Evolutionary conservation across 2,797 vertebrate species (phyloP).

Genomic region (Phoebastria nigripes): DNA sequence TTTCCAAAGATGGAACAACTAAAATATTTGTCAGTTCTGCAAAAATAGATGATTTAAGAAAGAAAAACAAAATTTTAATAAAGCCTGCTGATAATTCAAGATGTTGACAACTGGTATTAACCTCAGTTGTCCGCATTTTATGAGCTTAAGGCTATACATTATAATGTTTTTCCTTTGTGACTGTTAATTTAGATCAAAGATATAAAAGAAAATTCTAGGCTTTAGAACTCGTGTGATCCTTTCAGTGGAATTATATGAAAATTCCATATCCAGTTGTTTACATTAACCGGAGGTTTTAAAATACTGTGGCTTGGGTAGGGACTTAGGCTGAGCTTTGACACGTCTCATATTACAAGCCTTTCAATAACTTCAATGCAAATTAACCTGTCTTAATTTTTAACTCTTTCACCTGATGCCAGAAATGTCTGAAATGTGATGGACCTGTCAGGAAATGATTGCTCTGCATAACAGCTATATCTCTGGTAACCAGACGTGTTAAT

Average conservation of each 20-base stretch:
- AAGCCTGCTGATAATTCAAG: background rate
- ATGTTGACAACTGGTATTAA: background rate
- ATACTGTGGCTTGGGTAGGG: background rate
- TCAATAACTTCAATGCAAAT: background rate
- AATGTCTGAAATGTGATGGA: constrained; percentile 72
- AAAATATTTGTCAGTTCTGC: background rate
- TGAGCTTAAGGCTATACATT: background rate
- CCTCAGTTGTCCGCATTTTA: background rate
- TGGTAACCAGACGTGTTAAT: constrained; percentile 19
- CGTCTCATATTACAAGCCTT: background rate
- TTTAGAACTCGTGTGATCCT: background rate
- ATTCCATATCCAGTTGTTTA: background rate
- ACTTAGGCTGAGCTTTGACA: background rate
- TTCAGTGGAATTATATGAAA: background rate
- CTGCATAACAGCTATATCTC: constrained; percentile 46
- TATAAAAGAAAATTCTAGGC: background rate
- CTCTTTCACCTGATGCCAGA: constrained; percentile 34
- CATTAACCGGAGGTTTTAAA: background rate
- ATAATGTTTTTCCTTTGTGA: background rate
- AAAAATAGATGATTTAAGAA: background rate
- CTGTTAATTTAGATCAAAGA: background rate
- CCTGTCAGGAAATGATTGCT: constrained; percentile 68
- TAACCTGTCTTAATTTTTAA: background rate
- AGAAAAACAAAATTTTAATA: background rate
- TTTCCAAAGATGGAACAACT: background rate